Evolutionary conservation across 2,113 vertebrate genomes (phyloP).

Genomic region (Xenotilapia caudafasciata): DNA sequence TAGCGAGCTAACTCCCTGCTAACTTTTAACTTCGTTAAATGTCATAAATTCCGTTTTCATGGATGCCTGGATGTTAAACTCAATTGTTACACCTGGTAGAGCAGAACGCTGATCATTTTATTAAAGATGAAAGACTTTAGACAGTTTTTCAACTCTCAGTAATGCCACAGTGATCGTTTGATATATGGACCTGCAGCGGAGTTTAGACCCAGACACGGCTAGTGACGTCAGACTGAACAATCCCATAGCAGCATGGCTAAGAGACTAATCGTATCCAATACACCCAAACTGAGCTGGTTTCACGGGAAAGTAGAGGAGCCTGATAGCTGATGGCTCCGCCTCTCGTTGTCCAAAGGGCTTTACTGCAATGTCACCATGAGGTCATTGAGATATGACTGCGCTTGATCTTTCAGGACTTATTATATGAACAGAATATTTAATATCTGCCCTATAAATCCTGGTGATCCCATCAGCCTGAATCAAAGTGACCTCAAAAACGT

Average conservation of each 20-base stretch:
- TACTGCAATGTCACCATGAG: too few relatives aligned
- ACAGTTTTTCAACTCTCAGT: too few relatives aligned
- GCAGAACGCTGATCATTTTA: too few relatives aligned
- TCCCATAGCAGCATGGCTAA: background rate
- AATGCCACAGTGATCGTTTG: too few relatives aligned
- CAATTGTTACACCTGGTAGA: too few relatives aligned
- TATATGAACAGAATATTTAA: background rate
- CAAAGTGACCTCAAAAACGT: background rate
- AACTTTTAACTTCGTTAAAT: accelerated
- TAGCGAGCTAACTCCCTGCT: too few relatives aligned
- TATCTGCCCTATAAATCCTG: background rate
- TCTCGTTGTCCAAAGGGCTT: background rate
- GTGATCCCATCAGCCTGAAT: background rate
- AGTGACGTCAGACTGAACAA: too few relatives aligned
- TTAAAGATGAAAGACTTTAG: too few relatives aligned
- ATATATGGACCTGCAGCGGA: too few relatives aligned
- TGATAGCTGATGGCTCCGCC: background rate
- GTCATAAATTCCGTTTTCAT: too few relatives aligned
- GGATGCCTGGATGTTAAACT: too few relatives aligned
- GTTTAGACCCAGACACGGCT: too few relatives aligned
- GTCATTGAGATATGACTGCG: background rate
- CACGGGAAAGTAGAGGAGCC: accelerated
- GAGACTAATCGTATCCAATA: background rate
- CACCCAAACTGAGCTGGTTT: background rate
- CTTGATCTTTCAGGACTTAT: background rate